Percentiles rank a stretch among this genome's conserved stretches.
phyloP scores from a whole-genome alignment of 2,888 invertebrate genomes.

The Drosophila sordidula region DNA sequence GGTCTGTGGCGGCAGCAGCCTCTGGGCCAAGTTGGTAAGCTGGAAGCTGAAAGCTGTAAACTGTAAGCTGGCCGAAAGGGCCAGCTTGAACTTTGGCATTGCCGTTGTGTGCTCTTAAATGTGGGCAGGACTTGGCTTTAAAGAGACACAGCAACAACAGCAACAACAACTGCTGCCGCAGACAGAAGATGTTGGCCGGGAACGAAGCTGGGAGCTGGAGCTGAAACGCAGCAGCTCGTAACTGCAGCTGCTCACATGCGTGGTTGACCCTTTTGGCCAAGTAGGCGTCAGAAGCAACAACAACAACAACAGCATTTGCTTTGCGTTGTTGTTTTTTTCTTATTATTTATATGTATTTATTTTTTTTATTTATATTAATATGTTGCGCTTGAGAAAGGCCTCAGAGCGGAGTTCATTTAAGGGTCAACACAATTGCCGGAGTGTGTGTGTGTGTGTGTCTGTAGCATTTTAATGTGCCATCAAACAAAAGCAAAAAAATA shows the following conservation, averaged over 20 bases:
- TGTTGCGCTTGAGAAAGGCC: slow-evolving; percentile 12
- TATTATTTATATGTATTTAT: slow-evolving; percentile 1
- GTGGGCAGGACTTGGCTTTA: slow-evolving; percentile 49
- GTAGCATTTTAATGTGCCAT: slow-evolving; percentile 15
- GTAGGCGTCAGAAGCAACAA: slow-evolving; percentile 53
- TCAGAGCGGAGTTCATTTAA: slow-evolving; percentile 57
- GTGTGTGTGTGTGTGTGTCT: slow-evolving; percentile 9
- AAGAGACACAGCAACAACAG: slow-evolving; percentile 24
- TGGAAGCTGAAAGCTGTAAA: slow-evolving; percentile 62
- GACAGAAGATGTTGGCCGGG: slow-evolving; percentile 9
- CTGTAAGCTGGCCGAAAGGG: slow-evolving; percentile 53
- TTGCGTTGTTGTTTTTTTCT: not conserved
- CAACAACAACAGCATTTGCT: slow-evolving; percentile 9
- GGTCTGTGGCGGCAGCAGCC: slow-evolving; percentile 32
- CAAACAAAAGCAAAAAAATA: slow-evolving; percentile 5
- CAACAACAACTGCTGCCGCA: slow-evolving; percentile 3
- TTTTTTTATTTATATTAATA: slow-evolving; percentile 16
- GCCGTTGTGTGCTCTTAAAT: slow-evolving; percentile 44
- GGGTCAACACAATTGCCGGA: slow-evolving; percentile 53
- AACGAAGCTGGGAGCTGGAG: not conserved
- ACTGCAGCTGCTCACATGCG: slow-evolving; percentile 19
- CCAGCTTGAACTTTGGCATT: slow-evolving; percentile 58
- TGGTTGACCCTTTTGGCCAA: slow-evolving; percentile 50
- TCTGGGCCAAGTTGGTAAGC: slow-evolving; percentile 55
- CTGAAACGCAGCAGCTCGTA: slow-evolving; percentile 6